phyloP scores from a whole-genome alignment of 1,140 invertebrate species.

The Drosophila trapezifrons region DNA sequence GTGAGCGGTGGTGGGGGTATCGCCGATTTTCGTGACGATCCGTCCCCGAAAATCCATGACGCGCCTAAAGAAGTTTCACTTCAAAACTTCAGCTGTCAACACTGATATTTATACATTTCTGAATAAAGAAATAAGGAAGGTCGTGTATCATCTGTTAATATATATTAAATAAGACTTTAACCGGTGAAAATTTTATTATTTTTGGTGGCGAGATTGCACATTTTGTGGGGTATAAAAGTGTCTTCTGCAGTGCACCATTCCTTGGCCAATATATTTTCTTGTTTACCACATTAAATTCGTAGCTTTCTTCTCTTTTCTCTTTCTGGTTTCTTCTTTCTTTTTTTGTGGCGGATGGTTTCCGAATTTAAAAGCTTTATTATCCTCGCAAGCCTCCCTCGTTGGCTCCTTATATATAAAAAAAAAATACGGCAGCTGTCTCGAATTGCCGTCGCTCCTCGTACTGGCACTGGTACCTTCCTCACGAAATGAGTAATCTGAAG shows the following conservation, averaged over 20 bases:
- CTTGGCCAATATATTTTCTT: neutral
- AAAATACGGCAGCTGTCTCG: conserved; percentile 23
- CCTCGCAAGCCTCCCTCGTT: conserved; percentile 6
- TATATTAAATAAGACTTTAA: neutral
- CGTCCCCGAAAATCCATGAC: too few relatives aligned
- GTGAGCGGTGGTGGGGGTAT: too few relatives aligned
- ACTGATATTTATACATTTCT: too few relatives aligned
- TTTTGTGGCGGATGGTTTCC: conserved; percentile 6
- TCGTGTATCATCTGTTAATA: neutral
- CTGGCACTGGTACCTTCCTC: conserved; percentile 12
- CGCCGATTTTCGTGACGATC: too few relatives aligned
- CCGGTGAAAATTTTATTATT: neutral
- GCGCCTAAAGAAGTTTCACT: too few relatives aligned
- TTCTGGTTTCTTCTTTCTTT: too few relatives aligned
- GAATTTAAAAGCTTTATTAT: conserved; percentile 43
- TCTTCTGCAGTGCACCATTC: neutral
- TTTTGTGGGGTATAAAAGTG: neutral
- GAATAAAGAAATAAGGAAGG: too few relatives aligned
- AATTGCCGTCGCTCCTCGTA: conserved; percentile 18
- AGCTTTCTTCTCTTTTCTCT: neutral
- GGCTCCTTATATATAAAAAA: neutral
- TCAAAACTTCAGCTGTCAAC: too few relatives aligned
- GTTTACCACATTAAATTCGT: conserved; percentile 32
- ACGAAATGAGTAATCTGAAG: conserved; percentile 37
- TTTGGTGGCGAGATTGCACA: neutral